phyloP scores from a whole-genome alignment of 2,888 invertebrate species.

The Cheilosia scutellata region DNA sequence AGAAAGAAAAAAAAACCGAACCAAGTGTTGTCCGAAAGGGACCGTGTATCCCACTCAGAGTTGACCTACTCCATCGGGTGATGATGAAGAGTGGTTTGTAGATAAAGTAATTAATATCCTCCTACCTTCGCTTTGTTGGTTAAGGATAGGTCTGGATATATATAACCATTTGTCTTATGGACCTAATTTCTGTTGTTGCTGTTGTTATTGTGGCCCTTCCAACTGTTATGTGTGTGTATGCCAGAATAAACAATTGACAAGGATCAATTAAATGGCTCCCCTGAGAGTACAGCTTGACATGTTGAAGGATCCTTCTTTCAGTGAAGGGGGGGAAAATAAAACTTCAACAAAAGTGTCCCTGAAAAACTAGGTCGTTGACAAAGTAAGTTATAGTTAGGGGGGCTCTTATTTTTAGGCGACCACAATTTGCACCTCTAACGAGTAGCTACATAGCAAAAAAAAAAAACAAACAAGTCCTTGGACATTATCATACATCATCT shows the following conservation, averaged over 20 bases:
- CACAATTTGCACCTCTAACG: slow-evolving; percentile 59
- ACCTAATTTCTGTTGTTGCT: slow-evolving; percentile 45
- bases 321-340: slow-evolving; percentile 1
- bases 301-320: slow-evolving; percentile 39
- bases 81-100: slow-evolving; percentile 63
- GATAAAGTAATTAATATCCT: slow-evolving; percentile 69
- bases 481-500: slow-evolving; percentile 48
- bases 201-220: background rate
- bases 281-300: slow-evolving; percentile 54
- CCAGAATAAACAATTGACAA: slow-evolving; percentile 68
- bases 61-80: slow-evolving; percentile 43
- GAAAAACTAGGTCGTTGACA: slow-evolving; percentile 59
- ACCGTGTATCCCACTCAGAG: slow-evolving; percentile 17
- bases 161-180: slow-evolving; percentile 45
- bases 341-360: slow-evolving; percentile 36
- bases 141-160: slow-evolving; percentile 14
- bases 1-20: slow-evolving; percentile 2
- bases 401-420: slow-evolving; percentile 9
- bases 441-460: background rate
- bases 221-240: slow-evolving; percentile 4
- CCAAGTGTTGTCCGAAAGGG: slow-evolving; percentile 20
- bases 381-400: slow-evolving; percentile 23
- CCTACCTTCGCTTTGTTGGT: slow-evolving; percentile 28
- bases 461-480: slow-evolving; percentile 21
- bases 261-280: slow-evolving; percentile 66